phyloP scores from a whole-genome alignment of 2,797 vertebrate species.

The Gambusia yucatana region DNA sequence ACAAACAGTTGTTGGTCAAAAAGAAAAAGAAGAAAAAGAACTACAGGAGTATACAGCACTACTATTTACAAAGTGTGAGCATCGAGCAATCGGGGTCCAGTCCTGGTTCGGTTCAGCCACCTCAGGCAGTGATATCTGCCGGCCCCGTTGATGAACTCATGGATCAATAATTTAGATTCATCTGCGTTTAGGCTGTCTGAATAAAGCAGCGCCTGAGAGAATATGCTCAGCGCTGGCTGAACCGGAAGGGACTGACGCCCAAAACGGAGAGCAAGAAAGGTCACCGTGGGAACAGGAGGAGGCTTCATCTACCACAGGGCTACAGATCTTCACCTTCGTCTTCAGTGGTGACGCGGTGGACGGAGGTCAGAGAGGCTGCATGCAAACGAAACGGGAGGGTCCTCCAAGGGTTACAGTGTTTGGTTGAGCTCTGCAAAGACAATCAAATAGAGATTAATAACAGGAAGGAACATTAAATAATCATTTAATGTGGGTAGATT shows the following conservation, averaged over 20 bases:
- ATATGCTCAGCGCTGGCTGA: conserved; percentile 33
- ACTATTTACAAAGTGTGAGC: conserved; percentile 73
- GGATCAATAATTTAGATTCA: conserved; percentile 14
- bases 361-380: conserved; percentile 68
- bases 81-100: conserved; percentile 47
- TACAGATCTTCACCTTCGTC: conserved; percentile 65
- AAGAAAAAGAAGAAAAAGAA: conserved; percentile 39
- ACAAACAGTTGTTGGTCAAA: conserved; percentile 76
- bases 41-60: conserved; percentile 69
- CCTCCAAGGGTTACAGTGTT: conserved; percentile 67
- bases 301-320: conserved; percentile 65
- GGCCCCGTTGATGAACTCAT: conserved; percentile 19
- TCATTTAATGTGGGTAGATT: background rate
- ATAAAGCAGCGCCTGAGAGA: conserved; percentile 16
- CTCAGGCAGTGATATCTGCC: conserved; percentile 22
- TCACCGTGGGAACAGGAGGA: conserved; percentile 39
- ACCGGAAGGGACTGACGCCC: conserved; percentile 47
- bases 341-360: conserved; percentile 55
- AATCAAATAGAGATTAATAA: background rate
- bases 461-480: background rate
- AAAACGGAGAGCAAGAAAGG: conserved; percentile 43
- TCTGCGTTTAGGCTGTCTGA: conserved; percentile 13
- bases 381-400: conserved; percentile 67
- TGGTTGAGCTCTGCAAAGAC: conserved; percentile 66
- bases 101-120: conserved; percentile 53